Evolutionary conservation across 2,888 invertebrate species (phyloP), one percentile per base, ranked within the genome.

Genomic region (Pheosia gnoma): DNA sequence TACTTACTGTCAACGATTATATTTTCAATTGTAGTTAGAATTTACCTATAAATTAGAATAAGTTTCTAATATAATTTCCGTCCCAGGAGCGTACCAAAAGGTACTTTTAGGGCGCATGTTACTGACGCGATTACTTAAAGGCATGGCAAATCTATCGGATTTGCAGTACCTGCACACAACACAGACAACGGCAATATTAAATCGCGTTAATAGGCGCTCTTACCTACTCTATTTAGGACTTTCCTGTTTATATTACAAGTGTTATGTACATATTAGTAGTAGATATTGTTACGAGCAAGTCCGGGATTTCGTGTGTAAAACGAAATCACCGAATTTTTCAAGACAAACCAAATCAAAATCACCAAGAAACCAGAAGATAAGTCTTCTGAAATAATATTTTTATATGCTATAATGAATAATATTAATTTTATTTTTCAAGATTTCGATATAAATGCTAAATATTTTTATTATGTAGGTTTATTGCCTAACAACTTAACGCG

Each of bases 191-290:
- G 25, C 25, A 25, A 25, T 25, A 1, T 25, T 25, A 25, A 1
- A 43, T 8, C 43, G 43, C 43, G 10, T 9, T 57, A 39, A 53
- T 52, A 49, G 38, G 66, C 62, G 3, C 13, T 10, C 38, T 56
- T 59, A 63, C 59, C 67, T 66, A 67, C 65, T 68, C 73, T 78
- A 76, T 70, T 79, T 76, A 78, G 65, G 62, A 68, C 63, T 66
- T 68, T 63, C 51, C 58, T 65, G 72, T 68, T 71, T 71, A 72
- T 70, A 73, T 70, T 81, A 82, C 81, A 73, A 75, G 79, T 79
- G 78, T 87, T 86, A 85, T 91, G 91, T 91, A 91, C 83, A 91
- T 91, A 91, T 88, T 91, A 91, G 90, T 83, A 76, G 76, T 89
- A 86, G 82, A 82, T 81, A 82, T 77, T 82, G 78, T 85, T 81